phyloP scores from a whole-genome alignment of 2,888 invertebrate genomes.

The Sinopyrophorus schimmeli region DNA sequence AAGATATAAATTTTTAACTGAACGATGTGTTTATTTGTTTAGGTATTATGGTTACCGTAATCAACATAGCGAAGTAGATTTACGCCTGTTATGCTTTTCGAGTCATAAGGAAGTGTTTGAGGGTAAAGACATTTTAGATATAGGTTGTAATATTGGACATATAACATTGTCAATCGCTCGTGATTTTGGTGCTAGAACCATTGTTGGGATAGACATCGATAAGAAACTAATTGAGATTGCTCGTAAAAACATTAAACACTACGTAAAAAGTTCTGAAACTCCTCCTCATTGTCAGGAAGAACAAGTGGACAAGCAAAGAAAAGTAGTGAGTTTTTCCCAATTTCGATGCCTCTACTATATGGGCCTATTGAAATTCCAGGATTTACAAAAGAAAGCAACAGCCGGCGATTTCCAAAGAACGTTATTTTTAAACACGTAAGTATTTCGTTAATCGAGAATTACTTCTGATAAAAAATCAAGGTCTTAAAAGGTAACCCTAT shows the following conservation, averaged over 20 bases:
- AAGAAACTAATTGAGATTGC: slow-evolving; percentile 77
- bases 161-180: slow-evolving; percentile 89
- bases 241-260: slow-evolving; percentile 72
- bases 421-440: slow-evolving; percentile 84
- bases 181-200: slow-evolving; percentile 80
- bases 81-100: slow-evolving; percentile 79
- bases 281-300: slow-evolving; percentile 39
- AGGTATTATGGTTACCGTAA: slow-evolving; percentile 95
- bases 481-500: too few species aligned
- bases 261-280: slow-evolving; percentile 57
- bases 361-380: slow-evolving; percentile 75
- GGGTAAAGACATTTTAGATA: slow-evolving; percentile 90
- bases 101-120: slow-evolving; percentile 81
- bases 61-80: slow-evolving; percentile 78
- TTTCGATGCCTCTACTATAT: slow-evolving; percentile 85
- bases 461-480: too few species aligned
- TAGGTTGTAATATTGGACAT: slow-evolving; percentile 98
- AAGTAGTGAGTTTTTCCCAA: slow-evolving; percentile 72
- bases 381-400: slow-evolving; percentile 48
- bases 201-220: slow-evolving; percentile 96
- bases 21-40: slow-evolving; percentile 44
- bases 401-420: slow-evolving; percentile 82
- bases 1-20: too few species aligned
- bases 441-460: too few species aligned
- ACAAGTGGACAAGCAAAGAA: slow-evolving; percentile 35